Evolutionary conservation across 2,888 invertebrate genomes (phyloP).

Genomic region (Oscheius sp.): DNA sequence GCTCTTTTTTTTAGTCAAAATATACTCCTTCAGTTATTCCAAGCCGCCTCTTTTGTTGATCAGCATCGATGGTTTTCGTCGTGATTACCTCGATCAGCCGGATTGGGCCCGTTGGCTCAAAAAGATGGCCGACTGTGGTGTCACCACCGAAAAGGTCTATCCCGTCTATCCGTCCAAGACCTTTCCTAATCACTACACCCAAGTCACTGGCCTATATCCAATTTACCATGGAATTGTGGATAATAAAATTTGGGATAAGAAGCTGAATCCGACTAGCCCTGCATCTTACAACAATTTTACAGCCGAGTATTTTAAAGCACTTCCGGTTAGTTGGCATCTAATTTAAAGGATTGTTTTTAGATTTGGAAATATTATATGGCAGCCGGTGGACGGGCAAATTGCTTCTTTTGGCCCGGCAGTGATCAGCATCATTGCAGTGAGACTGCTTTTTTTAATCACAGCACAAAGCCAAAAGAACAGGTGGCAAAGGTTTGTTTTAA

Average conservation of each 20-base stretch:
- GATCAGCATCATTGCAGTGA: background rate
- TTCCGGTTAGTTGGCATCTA: background rate
- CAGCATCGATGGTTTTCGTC: slow-evolving; percentile 16
- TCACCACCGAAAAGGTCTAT: slow-evolving; percentile 12
- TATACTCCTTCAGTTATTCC: background rate
- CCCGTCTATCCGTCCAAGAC: slow-evolving; percentile 21
- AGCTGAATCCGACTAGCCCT: background rate
- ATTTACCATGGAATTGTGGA: slow-evolving; percentile 10
- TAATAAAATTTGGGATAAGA: slow-evolving; percentile 7
- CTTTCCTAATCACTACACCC: slow-evolving; percentile 15
- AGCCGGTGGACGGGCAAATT: background rate
- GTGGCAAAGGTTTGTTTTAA: background rate
- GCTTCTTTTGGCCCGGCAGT: slow-evolving; percentile 13
- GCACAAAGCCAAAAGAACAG: background rate
- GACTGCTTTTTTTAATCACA: background rate
- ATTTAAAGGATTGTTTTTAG: background rate
- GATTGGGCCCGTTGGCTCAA: background rate
- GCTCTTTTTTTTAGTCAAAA: too few species aligned
- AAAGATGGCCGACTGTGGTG: slow-evolving; percentile 25
- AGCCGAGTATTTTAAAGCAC: background rate
- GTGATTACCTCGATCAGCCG: slow-evolving; percentile 13
- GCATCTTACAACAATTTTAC: background rate
- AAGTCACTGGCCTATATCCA: slow-evolving; percentile 11
- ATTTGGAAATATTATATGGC: slow-evolving; percentile 6
- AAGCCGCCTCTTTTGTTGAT: slow-evolving; percentile 25